Evolutionary conservation across 2,113 vertebrate genomes (phyloP).

Genomic region (Melozone crissalis): DNA sequence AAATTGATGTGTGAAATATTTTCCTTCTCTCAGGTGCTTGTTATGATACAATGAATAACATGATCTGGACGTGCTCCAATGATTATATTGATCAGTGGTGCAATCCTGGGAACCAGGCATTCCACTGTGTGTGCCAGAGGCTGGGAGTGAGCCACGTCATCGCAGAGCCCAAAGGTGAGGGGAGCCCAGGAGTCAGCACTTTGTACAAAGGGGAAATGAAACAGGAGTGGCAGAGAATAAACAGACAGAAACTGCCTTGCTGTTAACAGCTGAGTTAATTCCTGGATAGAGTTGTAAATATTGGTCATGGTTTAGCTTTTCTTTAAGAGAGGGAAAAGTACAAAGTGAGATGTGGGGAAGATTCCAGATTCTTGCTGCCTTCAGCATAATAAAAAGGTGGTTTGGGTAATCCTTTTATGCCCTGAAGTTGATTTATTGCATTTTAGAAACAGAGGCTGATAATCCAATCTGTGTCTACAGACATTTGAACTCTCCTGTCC

Average conservation of each 20-base stretch:
- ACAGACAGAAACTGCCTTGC: not conserved
- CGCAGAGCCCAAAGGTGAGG: constrained; percentile 90
- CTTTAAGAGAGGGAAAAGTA: not conserved
- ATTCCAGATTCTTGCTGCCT: not conserved
- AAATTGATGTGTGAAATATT: not conserved
- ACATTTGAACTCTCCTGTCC: not conserved
- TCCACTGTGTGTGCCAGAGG: constrained; percentile 97
- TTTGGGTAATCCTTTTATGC: not conserved
- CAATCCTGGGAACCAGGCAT: constrained; percentile 97
- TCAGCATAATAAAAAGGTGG: not conserved
- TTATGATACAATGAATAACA: constrained; percentile 95
- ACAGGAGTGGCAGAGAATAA: not conserved
- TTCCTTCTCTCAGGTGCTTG: constrained; percentile 83
- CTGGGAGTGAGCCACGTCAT: constrained; percentile 95
- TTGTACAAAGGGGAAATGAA: not conserved
- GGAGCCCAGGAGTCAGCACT: not conserved
- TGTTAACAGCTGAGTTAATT: not conserved
- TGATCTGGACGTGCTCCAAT: constrained; percentile 98
- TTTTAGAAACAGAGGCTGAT: not conserved
- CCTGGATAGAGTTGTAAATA: not conserved
- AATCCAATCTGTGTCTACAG: not conserved
- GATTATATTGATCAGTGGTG: constrained; percentile 99
- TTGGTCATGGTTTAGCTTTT: not conserved
- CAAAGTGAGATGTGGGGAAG: not conserved
- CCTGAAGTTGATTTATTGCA: not conserved